Evolutionary conservation across 2,797 vertebrate genomes (phyloP).

Genomic region (Peromyscus nudipes): DNA sequence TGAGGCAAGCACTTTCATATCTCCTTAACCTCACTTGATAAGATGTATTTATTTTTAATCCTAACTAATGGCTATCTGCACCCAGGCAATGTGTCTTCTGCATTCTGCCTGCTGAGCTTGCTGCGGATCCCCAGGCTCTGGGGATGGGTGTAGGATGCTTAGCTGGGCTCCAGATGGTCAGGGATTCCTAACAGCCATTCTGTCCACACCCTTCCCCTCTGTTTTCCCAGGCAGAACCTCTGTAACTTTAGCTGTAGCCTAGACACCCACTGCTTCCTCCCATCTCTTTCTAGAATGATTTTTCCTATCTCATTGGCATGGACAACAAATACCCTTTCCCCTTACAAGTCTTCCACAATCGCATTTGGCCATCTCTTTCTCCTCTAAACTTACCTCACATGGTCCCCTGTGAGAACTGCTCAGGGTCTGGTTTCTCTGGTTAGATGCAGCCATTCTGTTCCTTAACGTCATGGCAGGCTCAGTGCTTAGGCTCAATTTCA

Average conservation of each 20-base stretch:
- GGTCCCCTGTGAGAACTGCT: not conserved
- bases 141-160: not conserved
- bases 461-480: accelerated
- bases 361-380: not conserved
- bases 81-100: not conserved
- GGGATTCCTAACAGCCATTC: not conserved
- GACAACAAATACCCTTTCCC: not conserved
- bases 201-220: accelerated
- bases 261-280: not conserved
- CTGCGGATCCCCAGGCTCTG: not conserved
- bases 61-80: not conserved
- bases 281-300: not conserved
- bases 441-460: too few relatives aligned
- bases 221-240: not conserved
- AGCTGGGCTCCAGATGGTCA: not conserved
- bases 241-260: too few relatives aligned
- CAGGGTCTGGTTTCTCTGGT: not conserved
- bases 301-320: not conserved
- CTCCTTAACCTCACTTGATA: not conserved
- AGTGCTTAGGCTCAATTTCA: not conserved
- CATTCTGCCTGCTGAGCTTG: not conserved
- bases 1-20: not conserved
- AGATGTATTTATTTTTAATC: not conserved
- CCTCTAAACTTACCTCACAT: too few relatives aligned
- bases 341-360: not conserved